phyloP scores from a whole-genome alignment of 1,140 invertebrate genomes.

The Goniozus legneri region DNA sequence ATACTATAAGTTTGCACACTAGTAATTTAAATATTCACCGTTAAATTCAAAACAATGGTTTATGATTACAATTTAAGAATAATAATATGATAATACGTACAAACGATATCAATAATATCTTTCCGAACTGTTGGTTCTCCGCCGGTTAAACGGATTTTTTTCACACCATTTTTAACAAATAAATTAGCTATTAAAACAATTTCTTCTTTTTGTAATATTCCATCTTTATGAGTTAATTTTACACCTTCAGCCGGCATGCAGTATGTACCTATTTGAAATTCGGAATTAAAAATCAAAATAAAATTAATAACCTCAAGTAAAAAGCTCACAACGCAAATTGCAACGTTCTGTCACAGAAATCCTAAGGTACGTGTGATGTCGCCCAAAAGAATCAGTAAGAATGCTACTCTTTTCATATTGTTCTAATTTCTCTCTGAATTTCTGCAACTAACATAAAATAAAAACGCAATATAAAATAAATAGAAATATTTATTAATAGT shows the following conservation, averaged over 20 bases:
- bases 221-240: constrained; percentile 67
- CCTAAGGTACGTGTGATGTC: constrained; percentile 88
- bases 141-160: constrained; percentile 92
- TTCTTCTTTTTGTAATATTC: constrained; percentile 82
- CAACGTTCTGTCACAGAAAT: constrained; percentile 95
- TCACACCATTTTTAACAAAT: constrained; percentile 87
- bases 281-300: constrained; percentile 1
- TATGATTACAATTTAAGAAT: no score
- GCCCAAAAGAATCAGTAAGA: constrained; percentile 79
- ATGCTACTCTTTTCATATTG: constrained; percentile 37
- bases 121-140: constrained; percentile 91
- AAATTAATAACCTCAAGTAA: constrained; percentile 3
- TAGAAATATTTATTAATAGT: not conserved
- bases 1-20: no score
- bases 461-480: not conserved
- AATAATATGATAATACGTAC: constrained; percentile 60
- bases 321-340: constrained; percentile 87
- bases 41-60: no score
- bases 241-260: constrained; percentile 97
- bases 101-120: constrained; percentile 80
- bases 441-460: constrained; percentile 31
- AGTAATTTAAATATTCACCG: no score
- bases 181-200: constrained; percentile 74
- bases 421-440: constrained; percentile 34
- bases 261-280: constrained; percentile 70